Conservation (phyloP, 2,888 invertebrate genomes). For the Drosophila yooni region DNA sequence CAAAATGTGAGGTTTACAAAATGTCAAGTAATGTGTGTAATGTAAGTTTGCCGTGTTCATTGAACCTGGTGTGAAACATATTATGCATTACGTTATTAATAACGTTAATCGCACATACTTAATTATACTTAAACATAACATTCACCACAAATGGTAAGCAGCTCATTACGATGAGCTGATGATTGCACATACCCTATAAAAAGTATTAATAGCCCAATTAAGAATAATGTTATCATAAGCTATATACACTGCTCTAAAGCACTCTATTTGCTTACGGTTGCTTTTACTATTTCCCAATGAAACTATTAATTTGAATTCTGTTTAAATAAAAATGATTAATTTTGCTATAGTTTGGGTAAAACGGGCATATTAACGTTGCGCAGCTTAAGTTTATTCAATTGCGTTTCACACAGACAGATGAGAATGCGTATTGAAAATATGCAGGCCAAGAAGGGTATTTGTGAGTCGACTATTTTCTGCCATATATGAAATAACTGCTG, state of each 20-base stretch:
- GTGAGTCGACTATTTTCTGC: accelerated
- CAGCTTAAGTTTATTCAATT: not conserved
- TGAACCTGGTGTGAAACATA: constrained; percentile 8
- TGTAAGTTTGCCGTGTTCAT: not conserved
- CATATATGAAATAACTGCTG: constrained; percentile 16
- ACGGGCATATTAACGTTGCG: not conserved
- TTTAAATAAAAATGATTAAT: not conserved
- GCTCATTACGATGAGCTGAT: constrained; percentile 14
- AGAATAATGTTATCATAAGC: not conserved
- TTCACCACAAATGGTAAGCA: constrained; percentile 37
- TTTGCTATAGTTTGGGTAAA: not conserved
- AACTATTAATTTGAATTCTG: not conserved
- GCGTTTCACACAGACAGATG: not conserved
- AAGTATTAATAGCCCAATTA: not conserved
- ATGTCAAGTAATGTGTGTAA: too few relatives aligned
- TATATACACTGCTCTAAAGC: not conserved
- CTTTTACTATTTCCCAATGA: not conserved
- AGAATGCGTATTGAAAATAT: not conserved
- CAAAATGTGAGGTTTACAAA: not conserved
- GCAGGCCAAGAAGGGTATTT: constrained; percentile 3
- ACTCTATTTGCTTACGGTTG: not conserved
- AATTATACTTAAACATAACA: constrained; percentile 17
- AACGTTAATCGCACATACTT: constrained; percentile 30
- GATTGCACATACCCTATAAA: constrained; percentile 24
- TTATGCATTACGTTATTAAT: constrained; percentile 11